Evolutionary conservation across 2,113 vertebrate species (phyloP), one percentile per base, ranked within the genome.

Genomic region (Cisticola juncidis): DNA sequence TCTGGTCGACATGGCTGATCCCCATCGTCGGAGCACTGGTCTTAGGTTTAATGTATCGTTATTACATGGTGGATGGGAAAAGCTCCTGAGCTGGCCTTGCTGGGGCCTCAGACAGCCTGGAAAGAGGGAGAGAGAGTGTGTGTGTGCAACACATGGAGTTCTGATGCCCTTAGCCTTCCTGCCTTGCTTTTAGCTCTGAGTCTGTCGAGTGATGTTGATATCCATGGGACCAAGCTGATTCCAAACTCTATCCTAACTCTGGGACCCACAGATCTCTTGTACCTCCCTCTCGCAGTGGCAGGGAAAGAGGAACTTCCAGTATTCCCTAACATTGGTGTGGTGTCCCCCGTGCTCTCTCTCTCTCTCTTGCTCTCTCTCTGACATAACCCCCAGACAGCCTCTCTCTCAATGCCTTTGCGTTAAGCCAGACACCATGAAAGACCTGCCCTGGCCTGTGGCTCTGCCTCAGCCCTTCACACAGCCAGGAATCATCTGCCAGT

Each of bases 1-100:
- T 98, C 74, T 99, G 99, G 99, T 97, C 97, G 1, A 98, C 97
- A 1, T 99, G 99, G 99, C 90, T 99, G 77, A 98, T 99, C 92
- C 99, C 99, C 68, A 96, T 98, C 31, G 6, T 99, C 1, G 98
- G 98, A 25, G 99, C 98, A 2, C 61, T 96, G 60, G 94, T 98
- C 57, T 38, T 99, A 81, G 99, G 98, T 36, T 71, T 99, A 70
- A 97, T 99, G 97, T 99, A 99, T 95, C 99, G 99, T 58, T 99
- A 98, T 93, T 99, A 98, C 92, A 48, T 95, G 70, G 35, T 97
- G 47, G 99, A 99, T 72, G 98, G 98, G 96, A 99, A 96, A 95
- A 99, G 98, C 64, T 98, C 98, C 57, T 98, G 98, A 98, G 40
- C 66, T 60, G 89, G 28, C 78, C 68, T 36, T 56, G 66, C 31